Conservation (phyloP, 2,888 invertebrate genomes). For the Drosophila austrosaltans region DNA sequence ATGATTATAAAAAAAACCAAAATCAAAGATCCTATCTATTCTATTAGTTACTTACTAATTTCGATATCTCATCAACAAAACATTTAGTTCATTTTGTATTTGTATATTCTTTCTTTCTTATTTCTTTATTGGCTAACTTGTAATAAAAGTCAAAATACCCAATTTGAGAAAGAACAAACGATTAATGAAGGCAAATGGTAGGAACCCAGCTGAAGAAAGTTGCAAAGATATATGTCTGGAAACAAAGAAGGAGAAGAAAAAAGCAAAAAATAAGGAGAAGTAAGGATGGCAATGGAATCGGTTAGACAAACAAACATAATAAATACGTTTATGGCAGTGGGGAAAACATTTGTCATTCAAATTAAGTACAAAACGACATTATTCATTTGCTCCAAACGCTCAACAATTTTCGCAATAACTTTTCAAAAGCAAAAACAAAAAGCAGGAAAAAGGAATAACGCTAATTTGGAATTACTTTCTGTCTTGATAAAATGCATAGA, state of each 20-base stretch:
- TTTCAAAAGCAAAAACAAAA: constrained; percentile 16
- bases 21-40: no score
- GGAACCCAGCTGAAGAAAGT: constrained; percentile 46
- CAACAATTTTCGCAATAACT: constrained; percentile 21
- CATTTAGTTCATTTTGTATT: no score
- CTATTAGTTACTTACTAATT: no score
- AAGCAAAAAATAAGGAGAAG: not conserved
- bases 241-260: constrained; percentile 8
- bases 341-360: constrained; percentile 69
- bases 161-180: constrained; percentile 10
- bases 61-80: no score
- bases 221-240: constrained; percentile 25
- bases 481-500: not conserved
- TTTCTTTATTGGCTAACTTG: not conserved
- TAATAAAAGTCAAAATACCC: not conserved
- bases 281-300: not conserved
- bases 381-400: constrained; percentile 56
- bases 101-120: no score
- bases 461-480: constrained; percentile 3
- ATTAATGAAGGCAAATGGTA: constrained; percentile 47
- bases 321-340: constrained; percentile 64
- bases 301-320: constrained; percentile 47
- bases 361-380: constrained; percentile 72
- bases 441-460: not conserved
- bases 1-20: no score